Evolutionary conservation across 2,888 invertebrate genomes (phyloP), one percentile per base, ranked within the genome.

Genomic region (Vandiemenella viatica): DNA sequence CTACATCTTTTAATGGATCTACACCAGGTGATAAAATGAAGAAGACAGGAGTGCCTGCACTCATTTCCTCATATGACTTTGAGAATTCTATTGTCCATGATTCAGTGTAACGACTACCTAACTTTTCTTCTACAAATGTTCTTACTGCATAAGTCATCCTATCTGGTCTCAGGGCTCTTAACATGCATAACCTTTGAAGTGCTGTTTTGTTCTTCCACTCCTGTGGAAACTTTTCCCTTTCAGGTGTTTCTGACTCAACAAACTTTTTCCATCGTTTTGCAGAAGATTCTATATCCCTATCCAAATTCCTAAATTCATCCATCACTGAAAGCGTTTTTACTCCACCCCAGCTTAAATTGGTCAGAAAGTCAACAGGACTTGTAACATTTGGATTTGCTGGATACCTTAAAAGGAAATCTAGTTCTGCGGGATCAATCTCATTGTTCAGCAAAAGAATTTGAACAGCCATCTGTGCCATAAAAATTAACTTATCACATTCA

Each of bases 11-110:
- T 1, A 93, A 68, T 0, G 95, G 95, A 68, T 95, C 91, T 1
- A 95, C 93, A 42, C 95, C 95, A 1, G 93, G 82, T 0, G 93
- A 95, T 3, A 95, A 72, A 55, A 95, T 92, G 66, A 95, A 95
- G 70, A 95, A 93, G 54, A 91, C 79, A 1, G 93, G 89, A 0
- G 90, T 92, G 8, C 78, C 77, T 4, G 83, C 74, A 53, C 83
- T 85, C 26, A 86, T 83, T 66, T 95, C 93, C 62, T 83, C 79
- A 62, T 75, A 92, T 0, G 92, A 91, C 62, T 83, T 84, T 2
- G 82, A 76, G 62, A 95, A 83, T 38, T 86, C 76, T n/a, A 88
- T 76, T 4, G 79, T 75, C 54, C 87, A 73, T 0, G 83, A 79
- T 61, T 87, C 84, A 19, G 82, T 79, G 63, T 81, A 95, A 62